Conservation (phyloP, 2,113 vertebrate genomes). For the Platanista minor region DNA sequence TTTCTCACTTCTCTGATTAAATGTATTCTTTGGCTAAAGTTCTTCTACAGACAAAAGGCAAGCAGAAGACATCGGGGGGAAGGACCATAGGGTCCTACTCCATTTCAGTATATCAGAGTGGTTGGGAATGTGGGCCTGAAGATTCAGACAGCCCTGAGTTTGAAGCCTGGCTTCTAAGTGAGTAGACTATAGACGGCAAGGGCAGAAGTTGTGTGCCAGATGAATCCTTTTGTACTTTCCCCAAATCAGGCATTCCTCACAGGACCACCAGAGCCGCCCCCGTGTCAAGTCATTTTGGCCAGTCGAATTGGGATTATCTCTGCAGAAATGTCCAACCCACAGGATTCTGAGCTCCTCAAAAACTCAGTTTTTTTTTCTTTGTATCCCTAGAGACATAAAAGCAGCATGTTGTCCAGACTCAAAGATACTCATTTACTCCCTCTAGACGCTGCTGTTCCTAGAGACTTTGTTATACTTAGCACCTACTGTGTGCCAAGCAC, state of each 20-base stretch:
- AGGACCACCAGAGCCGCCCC: not conserved
- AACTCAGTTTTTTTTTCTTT: not conserved
- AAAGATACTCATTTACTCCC: not conserved
- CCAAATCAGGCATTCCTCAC: not conserved
- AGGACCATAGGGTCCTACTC: not conserved
- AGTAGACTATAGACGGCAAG: not conserved
- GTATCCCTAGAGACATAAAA: not conserved
- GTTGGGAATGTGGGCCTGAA: not conserved
- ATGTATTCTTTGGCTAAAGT: not conserved
- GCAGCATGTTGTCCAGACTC: not conserved
- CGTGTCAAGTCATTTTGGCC: not conserved
- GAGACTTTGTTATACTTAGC: not conserved
- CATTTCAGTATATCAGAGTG: not conserved
- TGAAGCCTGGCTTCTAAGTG: not conserved
- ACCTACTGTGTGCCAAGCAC: not conserved
- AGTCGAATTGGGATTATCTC: not conserved
- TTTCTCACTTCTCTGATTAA: not conserved
- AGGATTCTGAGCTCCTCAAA: not conserved
- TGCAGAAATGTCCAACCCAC: not conserved
- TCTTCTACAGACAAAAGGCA: not conserved
- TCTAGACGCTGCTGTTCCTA: not conserved
- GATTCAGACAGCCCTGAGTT: not conserved
- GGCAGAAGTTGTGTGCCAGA: not conserved
- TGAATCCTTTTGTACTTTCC: not conserved
- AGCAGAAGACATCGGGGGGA: not conserved